phyloP scores from a whole-genome alignment of 2,888 invertebrate species.

The Caenorhabditis sp. region DNA sequence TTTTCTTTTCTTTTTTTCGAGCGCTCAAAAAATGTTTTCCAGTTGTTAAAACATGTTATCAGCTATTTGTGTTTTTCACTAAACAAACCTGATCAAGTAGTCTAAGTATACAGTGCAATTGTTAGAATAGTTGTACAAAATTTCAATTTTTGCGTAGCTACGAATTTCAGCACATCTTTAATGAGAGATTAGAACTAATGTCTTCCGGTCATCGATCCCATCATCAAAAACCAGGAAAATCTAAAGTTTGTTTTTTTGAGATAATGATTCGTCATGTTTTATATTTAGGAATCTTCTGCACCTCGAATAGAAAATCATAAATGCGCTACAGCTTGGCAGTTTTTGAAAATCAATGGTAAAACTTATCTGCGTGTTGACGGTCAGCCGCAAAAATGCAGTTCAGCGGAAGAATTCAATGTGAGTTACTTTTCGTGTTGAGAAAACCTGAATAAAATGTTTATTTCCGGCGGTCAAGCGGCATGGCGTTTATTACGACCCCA shows the following conservation, averaged over 20 bases:
- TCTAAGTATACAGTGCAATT: no score
- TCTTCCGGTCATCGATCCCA: background rate
- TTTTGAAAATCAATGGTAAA: background rate
- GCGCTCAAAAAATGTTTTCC: background rate
- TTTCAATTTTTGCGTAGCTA: no score
- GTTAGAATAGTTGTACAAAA: no score
- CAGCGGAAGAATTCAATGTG: background rate
- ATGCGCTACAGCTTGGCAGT: background rate
- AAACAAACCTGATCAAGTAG: no score
- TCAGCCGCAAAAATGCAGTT: background rate
- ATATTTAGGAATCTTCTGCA: background rate
- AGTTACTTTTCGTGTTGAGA: no score
- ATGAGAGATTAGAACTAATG: background rate
- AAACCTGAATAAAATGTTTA: background rate
- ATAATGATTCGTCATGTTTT: no score
- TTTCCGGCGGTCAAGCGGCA: background rate
- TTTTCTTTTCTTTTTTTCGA: background rate
- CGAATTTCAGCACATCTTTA: background rate
- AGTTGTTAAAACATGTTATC: background rate
- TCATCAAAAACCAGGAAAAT: background rate
- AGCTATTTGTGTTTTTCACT: no score
- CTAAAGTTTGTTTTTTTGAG: background rate
- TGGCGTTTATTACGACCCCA: background rate
- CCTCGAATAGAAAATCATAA: background rate
- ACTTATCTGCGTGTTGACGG: background rate